Conservation (phyloP, 2,888 invertebrate genomes). For the Andrena bucephala region DNA sequence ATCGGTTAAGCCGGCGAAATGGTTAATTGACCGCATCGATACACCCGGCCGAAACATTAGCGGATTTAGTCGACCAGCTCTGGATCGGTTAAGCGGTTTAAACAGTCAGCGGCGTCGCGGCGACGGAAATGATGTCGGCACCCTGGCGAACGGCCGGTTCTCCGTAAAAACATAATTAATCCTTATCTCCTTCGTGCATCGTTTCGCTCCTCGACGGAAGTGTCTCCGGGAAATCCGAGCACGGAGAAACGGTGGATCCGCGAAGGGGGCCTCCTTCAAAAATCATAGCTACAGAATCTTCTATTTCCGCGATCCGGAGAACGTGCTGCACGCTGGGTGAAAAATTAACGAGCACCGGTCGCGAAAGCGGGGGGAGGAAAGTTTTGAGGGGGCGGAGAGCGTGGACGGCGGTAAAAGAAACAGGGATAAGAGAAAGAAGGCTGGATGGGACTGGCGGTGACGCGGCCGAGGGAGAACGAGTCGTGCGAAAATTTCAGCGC, state of each 20-base stretch:
- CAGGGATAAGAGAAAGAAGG: constrained; percentile 9
- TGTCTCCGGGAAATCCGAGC: no score
- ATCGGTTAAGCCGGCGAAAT: constrained; percentile 62
- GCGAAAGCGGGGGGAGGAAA: constrained; percentile 15
- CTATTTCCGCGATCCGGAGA: not conserved
- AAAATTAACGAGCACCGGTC: constrained; percentile 32
- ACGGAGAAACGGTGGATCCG: no score
- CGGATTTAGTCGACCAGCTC: constrained; percentile 55
- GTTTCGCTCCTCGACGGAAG: no score
- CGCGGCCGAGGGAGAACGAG: constrained; percentile 27
- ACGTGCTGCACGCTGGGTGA: not conserved
- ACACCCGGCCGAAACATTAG: constrained; percentile 57
- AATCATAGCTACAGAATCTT: not conserved
- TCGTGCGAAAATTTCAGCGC: constrained; percentile 52
- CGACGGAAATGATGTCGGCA: constrained; percentile 44
- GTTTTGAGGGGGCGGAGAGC: not conserved
- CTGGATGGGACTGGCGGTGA: constrained; percentile 23
- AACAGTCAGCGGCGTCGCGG: constrained; percentile 53
- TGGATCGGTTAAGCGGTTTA: constrained; percentile 61
- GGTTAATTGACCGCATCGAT: constrained; percentile 64
- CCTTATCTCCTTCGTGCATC: not conserved
- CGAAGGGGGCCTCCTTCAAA: no score
- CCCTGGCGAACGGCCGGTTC: constrained; percentile 9
- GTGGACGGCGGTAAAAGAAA: constrained; percentile 5
- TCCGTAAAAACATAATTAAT: not conserved